These are phyloP conservation scores for Artibeus lituratus DNA, from an alignment of 2,797 vertebrate genomes.

Conservation along the genomic window DNA sequence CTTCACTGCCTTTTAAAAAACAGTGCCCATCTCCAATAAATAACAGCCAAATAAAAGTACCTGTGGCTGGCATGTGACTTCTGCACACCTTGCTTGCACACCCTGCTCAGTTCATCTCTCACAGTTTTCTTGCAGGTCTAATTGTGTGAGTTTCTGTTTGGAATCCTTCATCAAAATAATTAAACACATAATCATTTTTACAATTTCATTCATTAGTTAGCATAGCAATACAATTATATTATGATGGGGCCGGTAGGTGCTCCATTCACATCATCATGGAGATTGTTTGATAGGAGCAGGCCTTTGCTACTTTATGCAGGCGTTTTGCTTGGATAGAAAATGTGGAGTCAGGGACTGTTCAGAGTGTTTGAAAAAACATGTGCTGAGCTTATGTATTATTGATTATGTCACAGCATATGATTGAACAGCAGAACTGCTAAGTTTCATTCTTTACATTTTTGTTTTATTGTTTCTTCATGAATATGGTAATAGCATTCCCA, in stretches of 20 bases:
- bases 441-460: slow-evolving; percentile 15
- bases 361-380: background rate
- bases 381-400: background rate
- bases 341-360: background rate
- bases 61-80: background rate
- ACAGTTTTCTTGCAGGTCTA: background rate
- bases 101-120: background rate
- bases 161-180: background rate
- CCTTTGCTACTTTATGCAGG: background rate
- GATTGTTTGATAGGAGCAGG: background rate
- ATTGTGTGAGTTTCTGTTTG: background rate
- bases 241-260: background rate
- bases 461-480: slow-evolving; percentile 19
- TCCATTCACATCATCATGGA: background rate
- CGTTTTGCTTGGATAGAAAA: background rate
- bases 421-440: background rate
- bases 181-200: background rate
- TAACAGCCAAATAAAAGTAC: background rate
- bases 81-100: background rate
- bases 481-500: background rate
- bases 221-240: background rate
- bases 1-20: background rate
- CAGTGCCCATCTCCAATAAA: background rate
- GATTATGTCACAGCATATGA: background rate
- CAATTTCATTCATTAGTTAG: background rate